Percentiles rank a stretch among this genome's conserved stretches.
These are phyloP conservation scores for Nemopilema nomurai DNA, from an alignment of 30 jellyfish, hydroid and myxozoan genomes.

Conservation along the genomic window DNA sequence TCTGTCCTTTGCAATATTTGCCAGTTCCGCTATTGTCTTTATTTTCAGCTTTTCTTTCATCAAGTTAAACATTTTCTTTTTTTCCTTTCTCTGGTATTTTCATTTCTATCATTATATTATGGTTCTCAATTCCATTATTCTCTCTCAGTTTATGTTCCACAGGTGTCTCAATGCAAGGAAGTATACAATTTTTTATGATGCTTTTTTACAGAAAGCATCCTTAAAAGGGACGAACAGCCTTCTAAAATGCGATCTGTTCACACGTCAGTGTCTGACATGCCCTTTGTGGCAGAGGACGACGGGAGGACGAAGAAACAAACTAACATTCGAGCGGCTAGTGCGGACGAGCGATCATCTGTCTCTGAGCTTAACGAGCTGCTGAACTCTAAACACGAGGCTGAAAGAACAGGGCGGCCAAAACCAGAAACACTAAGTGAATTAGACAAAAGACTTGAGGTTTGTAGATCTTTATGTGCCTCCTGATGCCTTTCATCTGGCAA, in stretches of 20 bases:
- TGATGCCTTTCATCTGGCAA: neutral
- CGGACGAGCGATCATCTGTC: constrained; percentile 44
- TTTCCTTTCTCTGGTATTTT: too few species aligned
- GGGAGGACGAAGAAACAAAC: neutral
- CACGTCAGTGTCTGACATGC: constrained; percentile 55
- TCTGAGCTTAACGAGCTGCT: constrained; percentile 48
- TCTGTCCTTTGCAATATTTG: too few species aligned
- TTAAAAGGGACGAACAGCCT: neutral
- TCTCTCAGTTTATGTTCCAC: too few species aligned
- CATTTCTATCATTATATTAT: too few species aligned
- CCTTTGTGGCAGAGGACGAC: neutral
- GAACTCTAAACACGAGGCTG: constrained; percentile 16
- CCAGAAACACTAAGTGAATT: constrained; percentile 37
- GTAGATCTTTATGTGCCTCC: neutral
- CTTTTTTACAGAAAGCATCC: neutral
- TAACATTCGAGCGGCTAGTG: neutral
- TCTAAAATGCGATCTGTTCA: constrained; percentile 59
- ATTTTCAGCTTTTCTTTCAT: too few species aligned
- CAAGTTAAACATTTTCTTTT: too few species aligned
- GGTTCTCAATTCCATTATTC: too few species aligned
- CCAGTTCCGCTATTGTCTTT: too few species aligned
- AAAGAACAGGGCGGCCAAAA: neutral
- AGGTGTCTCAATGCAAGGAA: too few species aligned
- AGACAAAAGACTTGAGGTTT: constrained; percentile 40
- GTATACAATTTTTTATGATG: too few species aligned